Conservation (phyloP, 2,888 invertebrate species). For the Lycaena phlaeas region DNA sequence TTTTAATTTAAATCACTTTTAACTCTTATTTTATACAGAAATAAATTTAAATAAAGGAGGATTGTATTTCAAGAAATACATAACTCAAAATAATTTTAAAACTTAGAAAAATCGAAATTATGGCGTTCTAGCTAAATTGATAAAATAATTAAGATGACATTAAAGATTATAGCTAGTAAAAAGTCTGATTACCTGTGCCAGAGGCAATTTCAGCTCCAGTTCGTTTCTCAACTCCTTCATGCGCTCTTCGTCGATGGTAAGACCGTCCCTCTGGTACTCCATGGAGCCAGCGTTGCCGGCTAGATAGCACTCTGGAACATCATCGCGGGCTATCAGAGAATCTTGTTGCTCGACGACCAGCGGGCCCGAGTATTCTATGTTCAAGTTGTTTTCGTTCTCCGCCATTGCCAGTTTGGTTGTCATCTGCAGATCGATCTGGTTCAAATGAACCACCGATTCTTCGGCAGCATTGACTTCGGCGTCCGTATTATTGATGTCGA, state of each 20-base stretch:
- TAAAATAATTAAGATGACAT: too few relatives aligned
- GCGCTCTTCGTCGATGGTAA: slow-evolving; percentile 78
- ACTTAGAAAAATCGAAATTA: too few relatives aligned
- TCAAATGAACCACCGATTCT: slow-evolving; percentile 47
- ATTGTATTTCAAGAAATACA: too few relatives aligned
- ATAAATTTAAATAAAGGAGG: too few relatives aligned
- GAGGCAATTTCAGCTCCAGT: slow-evolving; percentile 78
- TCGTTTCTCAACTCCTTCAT: slow-evolving; percentile 81
- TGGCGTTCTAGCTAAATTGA: too few relatives aligned
- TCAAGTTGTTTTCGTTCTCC: slow-evolving; percentile 67
- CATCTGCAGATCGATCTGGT: slow-evolving; percentile 60
- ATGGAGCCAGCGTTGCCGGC: slow-evolving; percentile 66
- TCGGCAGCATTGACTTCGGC: slow-evolving; percentile 8
- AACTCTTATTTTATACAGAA: too few relatives aligned
- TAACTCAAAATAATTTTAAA: too few relatives aligned
- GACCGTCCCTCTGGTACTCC: slow-evolving; percentile 69
- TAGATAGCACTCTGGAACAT: slow-evolving; percentile 42
- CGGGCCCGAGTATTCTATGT: slow-evolving; percentile 63
- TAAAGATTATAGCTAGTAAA: too few relatives aligned
- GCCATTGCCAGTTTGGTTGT: slow-evolving; percentile 64
- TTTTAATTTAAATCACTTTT: too few relatives aligned
- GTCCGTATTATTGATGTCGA: slow-evolving; percentile 32
- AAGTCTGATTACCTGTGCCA: slow-evolving; percentile 77
- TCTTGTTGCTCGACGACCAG: slow-evolving; percentile 46
- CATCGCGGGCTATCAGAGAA: slow-evolving; percentile 37